Conservation (phyloP, 2,888 invertebrate species). For the Halocaridina rubra region DNA sequence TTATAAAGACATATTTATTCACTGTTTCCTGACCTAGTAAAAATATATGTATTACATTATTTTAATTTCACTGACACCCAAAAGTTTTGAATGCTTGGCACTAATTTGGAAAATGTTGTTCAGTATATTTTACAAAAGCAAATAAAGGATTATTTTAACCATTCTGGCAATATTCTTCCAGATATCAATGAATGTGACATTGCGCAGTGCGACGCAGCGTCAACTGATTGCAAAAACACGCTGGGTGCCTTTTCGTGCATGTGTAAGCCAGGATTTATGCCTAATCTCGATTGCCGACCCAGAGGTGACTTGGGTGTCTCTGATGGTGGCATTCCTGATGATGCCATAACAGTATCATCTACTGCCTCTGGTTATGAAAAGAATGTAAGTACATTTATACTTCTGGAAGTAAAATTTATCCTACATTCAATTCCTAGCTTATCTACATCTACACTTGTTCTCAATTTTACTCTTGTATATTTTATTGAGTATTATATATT, state of each 20-base stretch:
- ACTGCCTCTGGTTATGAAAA: slow-evolving; percentile 85
- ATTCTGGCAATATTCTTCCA: slow-evolving; percentile 66
- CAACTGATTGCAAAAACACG: slow-evolving; percentile 90
- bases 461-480: background rate
- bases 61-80: too few relatives aligned
- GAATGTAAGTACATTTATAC: slow-evolving; percentile 72
- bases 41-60: too few relatives aligned
- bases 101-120: too few relatives aligned
- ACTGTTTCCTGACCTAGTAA: too few relatives aligned
- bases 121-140: too few relatives aligned
- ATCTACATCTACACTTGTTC: background rate
- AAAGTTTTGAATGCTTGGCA: too few relatives aligned
- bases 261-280: slow-evolving; percentile 84
- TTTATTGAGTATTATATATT: background rate
- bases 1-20: too few relatives aligned
- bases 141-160: too few relatives aligned
- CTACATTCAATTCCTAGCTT: background rate
- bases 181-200: slow-evolving; percentile 91
- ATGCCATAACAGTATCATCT: slow-evolving; percentile 86
- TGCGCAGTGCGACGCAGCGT: slow-evolving; percentile 89
- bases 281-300: slow-evolving; percentile 89
- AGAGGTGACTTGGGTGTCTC: slow-evolving; percentile 89
- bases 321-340: slow-evolving; percentile 90
- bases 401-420: too few relatives aligned
- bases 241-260: slow-evolving; percentile 87